Conservation (phyloP, 2,888 invertebrate genomes). For the Chrysodeixis includens region DNA sequence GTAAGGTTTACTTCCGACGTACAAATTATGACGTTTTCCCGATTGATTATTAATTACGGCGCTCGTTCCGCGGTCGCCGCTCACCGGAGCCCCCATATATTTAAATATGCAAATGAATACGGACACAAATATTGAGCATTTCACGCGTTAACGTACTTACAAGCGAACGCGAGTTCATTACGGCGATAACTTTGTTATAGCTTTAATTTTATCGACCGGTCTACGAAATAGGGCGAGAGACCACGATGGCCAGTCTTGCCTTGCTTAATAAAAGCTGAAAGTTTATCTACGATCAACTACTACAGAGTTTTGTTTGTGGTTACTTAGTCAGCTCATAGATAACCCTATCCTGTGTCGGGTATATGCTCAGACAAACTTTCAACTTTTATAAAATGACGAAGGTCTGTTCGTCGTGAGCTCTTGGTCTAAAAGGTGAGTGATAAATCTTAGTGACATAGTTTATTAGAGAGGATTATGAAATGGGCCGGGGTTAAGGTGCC, state of each 20-base stretch:
- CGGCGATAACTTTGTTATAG: not conserved
- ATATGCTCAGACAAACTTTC: no score
- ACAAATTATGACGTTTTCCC: not conserved
- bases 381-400: no score
- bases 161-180: not conserved
- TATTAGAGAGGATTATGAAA: conserved; percentile 17
- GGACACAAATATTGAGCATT: not conserved
- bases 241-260: no score
- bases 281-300: no score
- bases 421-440: conserved; percentile 6
- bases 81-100: not conserved
- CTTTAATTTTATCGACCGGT: not conserved
- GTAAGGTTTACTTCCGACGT: not conserved
- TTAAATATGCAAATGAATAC: not conserved
- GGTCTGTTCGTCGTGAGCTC: no score
- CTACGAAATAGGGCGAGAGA: no score
- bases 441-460: conserved; percentile 21
- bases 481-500: conserved; percentile 2
- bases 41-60: not conserved
- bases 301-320: no score
- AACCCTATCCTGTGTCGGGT: no score
- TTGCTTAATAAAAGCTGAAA: no score
- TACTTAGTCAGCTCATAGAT: no score
- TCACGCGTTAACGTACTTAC: not conserved
- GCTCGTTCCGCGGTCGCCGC: not conserved